Evolutionary conservation across 2,797 vertebrate genomes (phyloP), one percentile per base, ranked within the genome.

Genomic region (Distichodus sexfasciatus): DNA sequence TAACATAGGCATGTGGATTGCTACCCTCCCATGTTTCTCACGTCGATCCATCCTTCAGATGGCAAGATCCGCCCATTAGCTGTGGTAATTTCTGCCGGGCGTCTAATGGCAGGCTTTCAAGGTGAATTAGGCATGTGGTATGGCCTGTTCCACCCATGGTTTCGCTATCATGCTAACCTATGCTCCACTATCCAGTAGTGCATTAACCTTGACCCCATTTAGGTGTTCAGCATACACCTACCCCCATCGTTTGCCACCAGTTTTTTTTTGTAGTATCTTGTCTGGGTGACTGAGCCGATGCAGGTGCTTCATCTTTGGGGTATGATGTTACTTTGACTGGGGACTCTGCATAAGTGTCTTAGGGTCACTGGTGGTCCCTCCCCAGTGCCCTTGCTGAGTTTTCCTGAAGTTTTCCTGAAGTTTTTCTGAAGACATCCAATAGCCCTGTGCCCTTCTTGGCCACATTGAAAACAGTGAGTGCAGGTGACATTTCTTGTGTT

Each of bases 101-200:
- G 5, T 62, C 57, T 3, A 5, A 2, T 2, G 54, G 14, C 3
- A 75, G 23, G 1, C 9, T 51, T n/a, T 63, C 51, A 26, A 79
- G 28, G 0, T 66, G 33, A 79, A 50, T 17, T 48, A 11, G 1
- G 46, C 41, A 38, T 61, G n/a, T 38, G 63, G 68, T 15, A 78
- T 28, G 3, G 7, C 0, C 61, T 29, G n/a, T 26, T 76, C 3
- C 3, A 79, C 1, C 71, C 71, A 78, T 1, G 40, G 51, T 41
- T 53, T 58, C 15, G 12, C 70, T 3, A 78, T 8, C 4, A 80
- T 64, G 4, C 50, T 78, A 1, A 76, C 70, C 17, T 77, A 70
- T 1, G 62, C 66, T 23, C 70, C 66, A 12, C 47, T 74, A 11
- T 76, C 79, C 6, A 81, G 41, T 1, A 81, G 17, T 54, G 75